Conservation (phyloP, 2,113 vertebrate species). For the Patagioenas fasciata region DNA sequence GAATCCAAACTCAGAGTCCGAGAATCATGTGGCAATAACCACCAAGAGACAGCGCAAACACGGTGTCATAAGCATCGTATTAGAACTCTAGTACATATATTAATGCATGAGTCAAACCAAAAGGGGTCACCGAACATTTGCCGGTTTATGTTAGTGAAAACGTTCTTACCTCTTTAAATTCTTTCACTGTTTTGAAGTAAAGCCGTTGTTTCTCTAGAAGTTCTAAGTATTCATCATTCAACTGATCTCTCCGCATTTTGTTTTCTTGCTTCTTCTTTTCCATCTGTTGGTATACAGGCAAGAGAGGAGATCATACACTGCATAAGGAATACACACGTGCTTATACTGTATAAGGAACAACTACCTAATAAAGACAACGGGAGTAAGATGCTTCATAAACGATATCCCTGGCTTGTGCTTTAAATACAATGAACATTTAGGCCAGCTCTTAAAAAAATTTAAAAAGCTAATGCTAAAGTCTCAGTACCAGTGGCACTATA, state of each 20-base stretch:
- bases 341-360: not conserved
- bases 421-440: not conserved
- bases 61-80: accelerated
- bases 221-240: slow-evolving; percentile 96
- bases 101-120: not conserved
- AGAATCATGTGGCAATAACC: not conserved
- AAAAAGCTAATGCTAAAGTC: not conserved
- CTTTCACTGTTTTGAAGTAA: slow-evolving; percentile 98
- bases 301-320: not conserved
- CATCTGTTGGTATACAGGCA: slow-evolving; percentile 78
- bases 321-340: not conserved
- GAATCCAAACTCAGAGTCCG: not conserved
- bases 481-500: not conserved
- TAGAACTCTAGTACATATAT: not conserved
- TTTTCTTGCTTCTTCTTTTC: slow-evolving; percentile 99
- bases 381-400: not conserved
- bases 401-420: accelerated
- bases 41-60: not conserved
- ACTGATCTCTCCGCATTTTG: slow-evolving; percentile 96
- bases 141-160: not conserved
- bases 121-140: not conserved
- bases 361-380: not conserved
- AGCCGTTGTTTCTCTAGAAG: slow-evolving; percentile 95
- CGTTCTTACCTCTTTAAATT: slow-evolving; percentile 94
- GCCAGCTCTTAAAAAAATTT: not conserved